These are phyloP conservation scores for Gymnorhina tibicen DNA, from an alignment of 2,113 vertebrate species.

Conservation along the genomic window DNA sequence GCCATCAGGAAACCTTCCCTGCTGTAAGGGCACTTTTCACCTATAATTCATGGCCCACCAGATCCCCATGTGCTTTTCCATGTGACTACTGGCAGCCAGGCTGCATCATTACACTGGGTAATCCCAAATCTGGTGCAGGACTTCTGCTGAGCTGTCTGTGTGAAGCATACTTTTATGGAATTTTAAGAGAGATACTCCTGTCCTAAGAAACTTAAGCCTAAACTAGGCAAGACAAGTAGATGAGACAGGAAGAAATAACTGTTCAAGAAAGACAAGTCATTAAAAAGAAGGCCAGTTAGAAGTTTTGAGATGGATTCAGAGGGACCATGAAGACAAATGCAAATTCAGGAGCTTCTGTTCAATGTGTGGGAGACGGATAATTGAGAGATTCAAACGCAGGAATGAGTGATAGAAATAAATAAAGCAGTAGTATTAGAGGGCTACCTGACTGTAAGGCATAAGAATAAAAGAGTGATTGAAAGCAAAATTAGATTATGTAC, in stretches of 20 bases:
- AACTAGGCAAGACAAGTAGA: neutral
- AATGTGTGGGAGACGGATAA: neutral
- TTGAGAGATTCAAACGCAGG: neutral
- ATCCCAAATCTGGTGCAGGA: neutral
- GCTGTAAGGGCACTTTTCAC: neutral
- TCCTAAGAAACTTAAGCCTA: neutral
- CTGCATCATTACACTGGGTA: fast-evolving
- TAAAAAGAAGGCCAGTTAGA: neutral
- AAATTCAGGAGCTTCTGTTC: neutral
- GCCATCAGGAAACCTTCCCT: neutral
- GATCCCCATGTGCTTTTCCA: fast-evolving
- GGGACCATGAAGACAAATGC: neutral
- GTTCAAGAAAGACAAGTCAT: neutral
- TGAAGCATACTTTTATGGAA: neutral
- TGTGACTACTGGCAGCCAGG: fast-evolving
- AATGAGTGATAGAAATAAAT: neutral
- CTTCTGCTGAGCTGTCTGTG: neutral
- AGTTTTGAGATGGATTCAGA: neutral
- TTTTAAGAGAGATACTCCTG: neutral
- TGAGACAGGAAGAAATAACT: neutral
- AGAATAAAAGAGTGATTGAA: neutral
- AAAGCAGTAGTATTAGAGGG: neutral
- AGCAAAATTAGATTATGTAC: neutral
- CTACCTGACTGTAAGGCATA: neutral
- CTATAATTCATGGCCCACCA: neutral